Percentiles rank a stretch among this genome's conserved stretches.
These are phyloP conservation scores for Lanius ludovicianus DNA, from an alignment of 2,113 vertebrate species.

Conservation along the genomic window DNA sequence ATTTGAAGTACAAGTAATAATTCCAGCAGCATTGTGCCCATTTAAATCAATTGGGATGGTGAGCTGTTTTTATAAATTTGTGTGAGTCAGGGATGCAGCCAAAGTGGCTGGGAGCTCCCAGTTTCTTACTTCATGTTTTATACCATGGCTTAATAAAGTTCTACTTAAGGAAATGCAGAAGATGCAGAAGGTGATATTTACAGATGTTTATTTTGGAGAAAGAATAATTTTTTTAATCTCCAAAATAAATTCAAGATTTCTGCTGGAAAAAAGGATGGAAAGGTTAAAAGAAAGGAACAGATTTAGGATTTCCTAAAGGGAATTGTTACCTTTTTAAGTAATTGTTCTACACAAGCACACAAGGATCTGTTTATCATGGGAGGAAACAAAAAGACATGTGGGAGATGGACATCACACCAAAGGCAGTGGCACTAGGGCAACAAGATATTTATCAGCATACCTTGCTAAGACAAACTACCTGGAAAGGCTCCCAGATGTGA, in stretches of 20 bases:
- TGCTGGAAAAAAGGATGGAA: background rate
- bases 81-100: background rate
- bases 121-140: background rate
- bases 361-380: background rate
- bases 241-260: background rate
- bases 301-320: background rate
- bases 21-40: background rate
- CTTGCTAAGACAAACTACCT: background rate
- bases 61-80: background rate
- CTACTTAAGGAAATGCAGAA: background rate
- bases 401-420: background rate
- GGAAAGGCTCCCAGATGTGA: background rate
- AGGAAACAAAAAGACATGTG: background rate
- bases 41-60: background rate
- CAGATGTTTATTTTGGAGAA: background rate
- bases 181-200: background rate
- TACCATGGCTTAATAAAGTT: background rate
- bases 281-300: background rate
- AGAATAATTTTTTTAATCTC: background rate
- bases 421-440: background rate
- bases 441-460: background rate
- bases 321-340: background rate
- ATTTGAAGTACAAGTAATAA: background rate
- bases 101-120: background rate
- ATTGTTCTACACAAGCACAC: background rate